Conservation (phyloP, 2,888 invertebrate species). For the Chaitophorus viminalis region DNA sequence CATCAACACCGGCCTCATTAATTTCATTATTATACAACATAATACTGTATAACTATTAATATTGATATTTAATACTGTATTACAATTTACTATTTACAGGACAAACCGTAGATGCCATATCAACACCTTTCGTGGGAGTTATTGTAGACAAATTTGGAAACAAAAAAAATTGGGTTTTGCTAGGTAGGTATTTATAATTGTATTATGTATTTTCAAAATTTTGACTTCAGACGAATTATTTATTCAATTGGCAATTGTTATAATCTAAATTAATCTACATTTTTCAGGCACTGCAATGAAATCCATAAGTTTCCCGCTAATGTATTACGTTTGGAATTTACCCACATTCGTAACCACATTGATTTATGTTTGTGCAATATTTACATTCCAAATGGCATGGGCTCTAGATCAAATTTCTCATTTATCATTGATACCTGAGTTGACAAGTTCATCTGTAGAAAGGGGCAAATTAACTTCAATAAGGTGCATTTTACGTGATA, state of each 20-base stretch:
- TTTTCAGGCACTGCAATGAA: slow-evolving; percentile 75
- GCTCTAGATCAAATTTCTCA: slow-evolving; percentile 93
- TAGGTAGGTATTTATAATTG: slow-evolving; percentile 64
- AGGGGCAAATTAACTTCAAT: slow-evolving; percentile 84
- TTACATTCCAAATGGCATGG: slow-evolving; percentile 92
- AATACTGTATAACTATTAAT: no score
- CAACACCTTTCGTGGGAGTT: slow-evolving; percentile 84
- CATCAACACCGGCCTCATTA: no score
- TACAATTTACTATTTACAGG: slow-evolving; percentile 67
- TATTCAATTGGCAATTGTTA: background rate
- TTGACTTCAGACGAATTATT: no score
- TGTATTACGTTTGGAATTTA: slow-evolving; percentile 76
- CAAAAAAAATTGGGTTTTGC: slow-evolving; percentile 65
- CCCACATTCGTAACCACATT: slow-evolving; percentile 66
- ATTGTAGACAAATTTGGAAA: slow-evolving; percentile 74
- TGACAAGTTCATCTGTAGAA: slow-evolving; percentile 76
- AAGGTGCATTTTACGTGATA: slow-evolving; percentile 70
- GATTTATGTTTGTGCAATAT: slow-evolving; percentile 71
- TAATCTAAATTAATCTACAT: background rate
- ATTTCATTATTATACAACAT: no score
- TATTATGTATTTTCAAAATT: no score
- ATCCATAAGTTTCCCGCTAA: slow-evolving; percentile 79
- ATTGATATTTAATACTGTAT: no score
- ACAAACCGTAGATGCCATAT: slow-evolving; percentile 73
- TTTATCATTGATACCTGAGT: slow-evolving; percentile 86